Conservation (phyloP, 2,888 invertebrate genomes). For the Apomyelois bistriatella region DNA sequence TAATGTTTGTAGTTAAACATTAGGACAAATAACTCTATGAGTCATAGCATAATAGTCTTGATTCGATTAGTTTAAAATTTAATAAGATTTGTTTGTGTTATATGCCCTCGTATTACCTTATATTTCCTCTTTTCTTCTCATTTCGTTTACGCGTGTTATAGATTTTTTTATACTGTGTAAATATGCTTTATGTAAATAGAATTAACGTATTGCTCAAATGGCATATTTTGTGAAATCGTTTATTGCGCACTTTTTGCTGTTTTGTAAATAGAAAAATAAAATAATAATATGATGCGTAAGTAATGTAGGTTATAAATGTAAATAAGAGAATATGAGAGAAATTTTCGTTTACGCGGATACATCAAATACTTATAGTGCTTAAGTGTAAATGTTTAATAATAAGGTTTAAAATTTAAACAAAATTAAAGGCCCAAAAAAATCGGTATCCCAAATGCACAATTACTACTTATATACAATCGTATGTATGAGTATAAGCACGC, state of each 20-base stretch:
- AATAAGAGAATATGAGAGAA: conserved; percentile 59
- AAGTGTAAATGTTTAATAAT: conserved; percentile 38
- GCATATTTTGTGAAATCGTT: conserved; percentile 79
- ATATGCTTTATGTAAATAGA: conserved; percentile 72
- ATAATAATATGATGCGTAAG: conserved; percentile 27
- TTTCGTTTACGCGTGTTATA: conserved; percentile 9
- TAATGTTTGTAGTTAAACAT: conserved; percentile 14
- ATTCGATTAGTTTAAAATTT: conserved; percentile 13
- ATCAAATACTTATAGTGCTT: conserved; percentile 9
- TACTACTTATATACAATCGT: conserved; percentile 59
- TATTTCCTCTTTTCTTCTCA: conserved; percentile 15
- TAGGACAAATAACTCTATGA: conserved; percentile 23
- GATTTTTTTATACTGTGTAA: conserved; percentile 42
- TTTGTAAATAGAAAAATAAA: conserved; percentile 65
- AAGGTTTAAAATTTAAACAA: conserved; percentile 56
- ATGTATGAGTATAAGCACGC: conserved; percentile 56
- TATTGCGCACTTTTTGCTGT: conserved; percentile 78
- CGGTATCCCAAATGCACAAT: conserved; percentile 74
- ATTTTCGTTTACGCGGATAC: conserved; percentile 40
- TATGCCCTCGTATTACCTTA: conserved; percentile 12
- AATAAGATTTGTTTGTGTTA: background rate
- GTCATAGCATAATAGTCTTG: background rate
- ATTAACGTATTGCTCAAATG: conserved; percentile 76
- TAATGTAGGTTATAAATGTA: conserved; percentile 28
- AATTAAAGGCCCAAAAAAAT: conserved; percentile 70